These are phyloP conservation scores for Sus scrofa DNA, from an alignment of 2,113 vertebrate species.

Conservation along the genomic window T2T-Sscrofa CM000813.6:3448501-3449000, in stretches of 20 bases:
- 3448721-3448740: neutral
- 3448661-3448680: neutral
- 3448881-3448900: fast-evolving
- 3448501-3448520: fast-evolving
- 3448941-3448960: fast-evolving
- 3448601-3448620: too few relatives aligned
- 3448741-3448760: neutral
- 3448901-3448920: neutral
- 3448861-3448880: fast-evolving
- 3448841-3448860: fast-evolving
- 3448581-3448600: neutral
- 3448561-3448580: fast-evolving
- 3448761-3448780: neutral
- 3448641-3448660: neutral
- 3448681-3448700: neutral
- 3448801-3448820: fast-evolving
- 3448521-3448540: neutral
- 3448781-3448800: fast-evolving
- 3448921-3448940: fast-evolving
- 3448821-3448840: fast-evolving
- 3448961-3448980: neutral
- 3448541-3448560: neutral
- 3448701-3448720: neutral
- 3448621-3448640: neutral
- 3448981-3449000: neutral